Base-by-base conservation (phyloP, 1,140 invertebrate genomes). In the Rhizoglyphus robini region DNA sequence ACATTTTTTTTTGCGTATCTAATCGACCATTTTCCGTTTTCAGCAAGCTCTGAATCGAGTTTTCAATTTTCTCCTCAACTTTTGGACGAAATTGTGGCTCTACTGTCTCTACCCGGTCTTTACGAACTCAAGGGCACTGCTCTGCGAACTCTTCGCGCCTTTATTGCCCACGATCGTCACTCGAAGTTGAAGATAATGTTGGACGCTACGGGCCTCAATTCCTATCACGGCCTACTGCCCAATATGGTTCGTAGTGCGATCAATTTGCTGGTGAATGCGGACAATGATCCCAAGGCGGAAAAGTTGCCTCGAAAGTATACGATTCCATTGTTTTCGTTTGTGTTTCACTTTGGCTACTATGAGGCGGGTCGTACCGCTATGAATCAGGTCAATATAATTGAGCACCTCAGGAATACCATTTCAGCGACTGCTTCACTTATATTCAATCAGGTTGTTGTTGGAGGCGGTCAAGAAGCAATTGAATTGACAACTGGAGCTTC, bases 401-500 rank as follows among this genome's bases (percentile, higher is more conserved):
- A 54, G 20, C 51, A 32, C 8, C 23, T 54, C n/a, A n/a, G n/a
- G n/a, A n/a, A n/a, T 5, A 89, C 98, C 0, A 99, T 98, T 75
- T 96, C 93, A 25, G 95, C 94, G 11, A 86, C 92, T 5, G 86
- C 98, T 67, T 96, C 92, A 66, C 94, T 95, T 0, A 89, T 90
- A 68, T 77, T 84, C 66, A 90, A 96, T 76, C 94, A 97, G 81
- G 84, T 96, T 2, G 88, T 94, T 18, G 77, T 97, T 58, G 94
- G 94, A 66, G 94, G 94, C 77, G 95, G 95, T 74, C 94, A 99
- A 79, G 94, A 98, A 78, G 95, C 94, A 66, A 96, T 95, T 88
- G 90, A 96, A 74, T 96, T 99, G 60, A 99, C 96, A 36, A 97
- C 92, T 4, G 98, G 95, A 0, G 94, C 91, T 0, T 85, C 93